Base-by-base conservation (phyloP, 2,113 vertebrate genomes). In the Phyllopteryx taeniolatus region DNA sequence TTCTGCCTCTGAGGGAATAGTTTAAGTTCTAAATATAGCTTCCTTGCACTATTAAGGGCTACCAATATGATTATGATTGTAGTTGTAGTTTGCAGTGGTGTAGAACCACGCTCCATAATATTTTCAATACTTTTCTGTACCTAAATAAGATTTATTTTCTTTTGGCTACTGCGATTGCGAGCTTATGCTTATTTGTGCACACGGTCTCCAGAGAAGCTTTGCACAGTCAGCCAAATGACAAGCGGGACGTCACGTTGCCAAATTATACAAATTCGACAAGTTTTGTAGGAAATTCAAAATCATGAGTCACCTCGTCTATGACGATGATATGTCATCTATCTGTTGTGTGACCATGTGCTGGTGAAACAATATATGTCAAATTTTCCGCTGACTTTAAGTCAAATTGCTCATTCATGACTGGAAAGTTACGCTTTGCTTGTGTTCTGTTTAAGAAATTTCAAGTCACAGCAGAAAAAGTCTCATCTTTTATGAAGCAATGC, bases 401-500 rank as follows among this genome's bases (percentile, higher is more conserved):
- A 33, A 8, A 43, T 19, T 63, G 33, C 46, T 13, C 11, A 22
- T 44, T 12, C 20, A 64, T 44, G 20, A 22, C 59, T 19, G 59
- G 14, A 14, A 27, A 6, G 4, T 13, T 10, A 59, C 27, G 10
- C 42, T 15, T 22, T 46, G 35, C 9, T 44, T 13, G 11, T 46
- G 19, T 46, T 9, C 27, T 51, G 17, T 54, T 68, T 42, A 68
- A 53, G 47, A 68, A 39, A 68, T 6, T 13, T 39, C 8, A 20
- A 42, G 49, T 53, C 27, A 68, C 51, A 75, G 67, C 39, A 22
- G 27, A 56, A 53, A 54, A 44, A 64, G 43, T 61, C 33, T 43
- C 2, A 49, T 49, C 39, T 71, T 2, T 67, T 71, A 78, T 60
- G 51, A 74, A 79, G 77, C n/a, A 70, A 71, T 75, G 77, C 19